Base-by-base conservation (phyloP, 2,888 invertebrate genomes). In the Azorinus chamasolen region DNA sequence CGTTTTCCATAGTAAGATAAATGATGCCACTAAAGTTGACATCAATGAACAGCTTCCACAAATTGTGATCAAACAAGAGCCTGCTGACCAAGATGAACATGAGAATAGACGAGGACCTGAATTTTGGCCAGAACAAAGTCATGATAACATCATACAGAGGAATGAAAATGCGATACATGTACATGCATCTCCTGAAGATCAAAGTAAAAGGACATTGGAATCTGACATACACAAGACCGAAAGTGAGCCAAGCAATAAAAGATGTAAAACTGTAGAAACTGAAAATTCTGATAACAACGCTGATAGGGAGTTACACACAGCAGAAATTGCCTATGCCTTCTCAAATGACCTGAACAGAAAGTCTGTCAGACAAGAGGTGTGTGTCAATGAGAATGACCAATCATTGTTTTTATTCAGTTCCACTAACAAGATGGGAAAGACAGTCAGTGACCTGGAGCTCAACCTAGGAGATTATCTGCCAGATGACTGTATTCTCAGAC, bases 391-490 rank as follows among this genome's bases (percentile, higher is more conserved):
- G 22, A 53, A 76, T 50, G 61, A 50, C 22, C 55, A 65, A 14
- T 48, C 59, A 18, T 39, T 65, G 27, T 76, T 70, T 50, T 48
- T 53, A 12, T 63, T 59, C 16, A 55, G 51, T 51, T 57, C 51
- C 4, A 48, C 50, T 0, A 54, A 48, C 39, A 70, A 57, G 39
- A 61, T 58, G 46, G 61, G 64, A 8, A 61, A 57, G 37, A 18
- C 59, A 20, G 22, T 65, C 5, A 46, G 53, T 58, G 70, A 76
- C 51, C 61, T 70, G 59, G 76, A 76, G 61, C 43, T 76, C 32
- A 76, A 61, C 50, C 55, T 76, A n/a, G 70, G 70, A 20, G 70
- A 76, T 27, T 76, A 64, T 24, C 48, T 76, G 4, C 76, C 76
- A 4, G 70, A 76, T n/a, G 61, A 76, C 41, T 55, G 64, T 55